These are phyloP conservation scores for Sylvia borin DNA, from an alignment of 2,797 vertebrate species.

Conservation along the genomic window DNA sequence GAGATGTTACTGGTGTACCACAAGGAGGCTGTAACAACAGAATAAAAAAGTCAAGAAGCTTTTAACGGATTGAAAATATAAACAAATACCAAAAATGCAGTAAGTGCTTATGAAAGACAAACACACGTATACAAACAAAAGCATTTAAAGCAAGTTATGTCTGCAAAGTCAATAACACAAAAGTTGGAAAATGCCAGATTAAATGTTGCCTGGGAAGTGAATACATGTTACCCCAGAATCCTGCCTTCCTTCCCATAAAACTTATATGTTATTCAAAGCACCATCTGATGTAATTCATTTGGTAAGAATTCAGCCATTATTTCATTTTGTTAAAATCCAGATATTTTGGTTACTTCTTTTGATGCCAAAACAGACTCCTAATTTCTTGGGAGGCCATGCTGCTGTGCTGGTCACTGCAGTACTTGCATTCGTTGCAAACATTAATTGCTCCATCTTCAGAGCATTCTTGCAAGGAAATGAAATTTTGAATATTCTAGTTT, in stretches of 20 bases:
- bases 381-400: not conserved
- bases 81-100: not conserved
- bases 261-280: not conserved
- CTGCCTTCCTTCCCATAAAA: not conserved
- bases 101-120: not conserved
- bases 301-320: not conserved
- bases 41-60: conserved; percentile 27
- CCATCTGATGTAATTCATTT: not conserved
- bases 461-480: not conserved
- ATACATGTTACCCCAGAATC: not conserved
- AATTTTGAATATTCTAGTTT: not conserved
- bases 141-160: not conserved
- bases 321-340: not conserved
- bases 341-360: not conserved
- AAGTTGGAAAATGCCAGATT: conserved; percentile 46
- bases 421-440: not conserved
- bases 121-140: not conserved
- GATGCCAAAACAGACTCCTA: not conserved
- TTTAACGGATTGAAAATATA: not conserved
- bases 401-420: not conserved
- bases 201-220: conserved; percentile 29
- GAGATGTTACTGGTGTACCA: conserved; percentile 3
- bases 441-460: not conserved
- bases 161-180: not conserved
- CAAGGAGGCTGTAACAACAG: conserved; percentile 39